Base-by-base conservation (phyloP, 2,797 vertebrate genomes). In the Cygnus olor region DNA sequence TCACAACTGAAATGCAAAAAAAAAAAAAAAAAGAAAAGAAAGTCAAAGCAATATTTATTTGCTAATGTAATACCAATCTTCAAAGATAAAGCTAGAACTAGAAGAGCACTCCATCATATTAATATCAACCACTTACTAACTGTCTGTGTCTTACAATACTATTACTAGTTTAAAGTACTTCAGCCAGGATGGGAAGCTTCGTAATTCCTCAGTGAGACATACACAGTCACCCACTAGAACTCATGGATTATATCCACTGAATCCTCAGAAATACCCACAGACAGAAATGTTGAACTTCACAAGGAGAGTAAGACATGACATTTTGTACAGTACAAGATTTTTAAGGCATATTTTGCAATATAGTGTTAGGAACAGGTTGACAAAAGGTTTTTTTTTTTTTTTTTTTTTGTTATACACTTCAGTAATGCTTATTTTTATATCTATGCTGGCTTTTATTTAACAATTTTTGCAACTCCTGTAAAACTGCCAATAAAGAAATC, bases 401-500 rank as follows among this genome's bases (percentile, higher is more conserved):
- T 21, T 47, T 47, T 49, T 49, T 5, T 42, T 77, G 15, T 63
- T 85, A 76, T 54, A 53, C 15, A 70, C 64, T 85, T 70, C 47
- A 80, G 71, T 68, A 60, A 57, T 27, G 56, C 45, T 78, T 89
- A 73, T 25, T 90, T 94, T 89, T 80, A 19, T 76, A 88, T 64
- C 4, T 9, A 36, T 51, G 45, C 8, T 3, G 4, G 40, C 19
- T 94, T 90, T 94, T 94, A 77, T 84, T 90, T 88, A 77, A 90
- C 44, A 84, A 34, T 66, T 88, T 92, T 76, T 10, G 6, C 63
- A 76, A 45, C 22, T 85, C 57, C 60, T 93, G 83, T 93, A 89
- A 80, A 95, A 76, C 40, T 87, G 94, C 83, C 95, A 97, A 71
- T 76, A 88, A 91, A 89, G 47, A 93, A 94, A 88, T 85, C 68